Evolutionary conservation across 2,113 vertebrate species (phyloP).

Genomic region (Semnopithecus entellus): DNA sequence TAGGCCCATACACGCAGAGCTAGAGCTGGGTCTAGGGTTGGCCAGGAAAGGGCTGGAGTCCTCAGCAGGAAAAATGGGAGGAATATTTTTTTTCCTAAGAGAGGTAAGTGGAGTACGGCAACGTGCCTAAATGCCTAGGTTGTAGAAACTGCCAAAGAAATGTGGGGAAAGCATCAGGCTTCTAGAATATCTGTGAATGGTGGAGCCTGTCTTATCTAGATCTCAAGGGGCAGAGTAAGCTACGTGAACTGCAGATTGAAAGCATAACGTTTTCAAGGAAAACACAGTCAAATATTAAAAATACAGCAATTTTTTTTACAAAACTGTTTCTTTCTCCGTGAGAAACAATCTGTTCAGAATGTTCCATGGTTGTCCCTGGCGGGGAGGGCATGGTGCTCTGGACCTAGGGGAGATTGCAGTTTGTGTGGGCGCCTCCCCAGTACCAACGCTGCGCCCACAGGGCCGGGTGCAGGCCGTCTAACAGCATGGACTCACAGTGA

Average conservation of each 20-base stretch:
- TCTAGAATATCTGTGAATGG: neutral
- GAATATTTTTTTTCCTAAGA: neutral
- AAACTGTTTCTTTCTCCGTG: neutral
- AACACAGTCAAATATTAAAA: neutral
- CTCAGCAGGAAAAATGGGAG: neutral
- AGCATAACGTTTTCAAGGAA: neutral
- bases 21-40: neutral
- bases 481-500: conserved; percentile 84
- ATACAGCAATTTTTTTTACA: neutral
- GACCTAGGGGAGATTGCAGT: neutral
- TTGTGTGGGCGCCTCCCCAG: fast-evolving
- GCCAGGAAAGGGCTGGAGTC: neutral
- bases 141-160: neutral
- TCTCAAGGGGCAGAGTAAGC: neutral
- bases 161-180: neutral
- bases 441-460: no score
- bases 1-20: neutral
- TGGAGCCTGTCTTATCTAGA: neutral
- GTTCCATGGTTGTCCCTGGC: neutral
- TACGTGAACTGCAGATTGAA: neutral
- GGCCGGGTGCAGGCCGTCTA: neutral
- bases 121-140: neutral
- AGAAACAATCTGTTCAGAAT: neutral
- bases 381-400: neutral
- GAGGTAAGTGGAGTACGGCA: neutral